Base-by-base conservation (phyloP, 2,113 vertebrate species). In the Centrocercus urophasianus region DNA sequence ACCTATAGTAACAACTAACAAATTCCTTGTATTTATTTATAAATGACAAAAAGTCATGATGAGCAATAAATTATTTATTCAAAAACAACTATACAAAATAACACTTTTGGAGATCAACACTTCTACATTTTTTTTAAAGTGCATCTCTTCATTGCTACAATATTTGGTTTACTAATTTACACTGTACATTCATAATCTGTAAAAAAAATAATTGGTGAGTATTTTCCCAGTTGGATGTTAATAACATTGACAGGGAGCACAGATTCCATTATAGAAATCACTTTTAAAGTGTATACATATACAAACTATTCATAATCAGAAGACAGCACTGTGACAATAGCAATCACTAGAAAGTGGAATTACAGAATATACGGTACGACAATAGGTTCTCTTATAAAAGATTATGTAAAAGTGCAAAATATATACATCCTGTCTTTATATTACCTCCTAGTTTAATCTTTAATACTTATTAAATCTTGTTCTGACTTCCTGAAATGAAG, bases 11-110 rank as follows among this genome's bases (percentile, higher is more conserved):
- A 9, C 8, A 80, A 16, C 30, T 93, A 74, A 83, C 8, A 64
- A 73, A 88, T 43, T 17, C 22, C 32, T 56, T 79, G 34, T 52
- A 80, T 71, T 88, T 91, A 83, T 93, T 91, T 13, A 91, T 74
- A 93, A 95, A 95, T 57, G 57, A 92, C 48, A 66, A 87, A 83
- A 87, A 82, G 21, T 0, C 66, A 85, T 24, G 1, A 90, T 77
- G 90, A 95, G 57, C 76, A 91, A 91, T 86, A 95, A 91, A 94
- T 93, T 65, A 88, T 97, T 97, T 97, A 97, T 95, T 97, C 79
- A 87, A 97, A 97, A 96, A 93, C 93, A 93, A 89, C 79, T 96
- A 88, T 97, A 94, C 82, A 97, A 97, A 97, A 95, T 97, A 96
- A 95, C 91, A 90, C 93, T 95, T 73, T 90, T 91, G 63, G 86